Percentiles rank a stretch among this genome's conserved stretches.
Conservation (phyloP, 2,888 invertebrate genomes). For the Oegoconia quadripuncta region DNA sequence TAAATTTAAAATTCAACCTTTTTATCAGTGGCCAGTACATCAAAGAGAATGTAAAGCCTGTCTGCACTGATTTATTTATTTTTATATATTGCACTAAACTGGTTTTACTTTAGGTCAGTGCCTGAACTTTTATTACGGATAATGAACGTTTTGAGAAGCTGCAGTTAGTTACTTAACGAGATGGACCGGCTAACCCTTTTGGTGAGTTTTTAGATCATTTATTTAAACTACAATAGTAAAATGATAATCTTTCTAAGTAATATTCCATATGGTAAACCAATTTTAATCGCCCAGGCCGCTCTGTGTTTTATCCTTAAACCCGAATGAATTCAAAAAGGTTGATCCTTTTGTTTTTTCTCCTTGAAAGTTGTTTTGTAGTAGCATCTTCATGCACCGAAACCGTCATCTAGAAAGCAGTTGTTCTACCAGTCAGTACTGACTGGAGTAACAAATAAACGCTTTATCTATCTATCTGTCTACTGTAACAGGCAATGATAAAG, state of each 20-base stretch:
- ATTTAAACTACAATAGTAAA: background rate
- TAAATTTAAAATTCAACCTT: conserved; percentile 16
- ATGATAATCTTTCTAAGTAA: background rate
- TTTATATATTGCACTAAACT: conserved; percentile 28
- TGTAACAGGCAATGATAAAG: too few relatives aligned
- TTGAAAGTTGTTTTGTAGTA: too few relatives aligned
- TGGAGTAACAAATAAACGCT: too few relatives aligned
- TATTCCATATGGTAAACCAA: too few relatives aligned
- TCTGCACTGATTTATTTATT: conserved; percentile 17
- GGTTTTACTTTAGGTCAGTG: conserved; percentile 44
- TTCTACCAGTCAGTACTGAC: too few relatives aligned
- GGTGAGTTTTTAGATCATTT: conserved; percentile 28
- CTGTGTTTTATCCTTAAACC: too few relatives aligned
- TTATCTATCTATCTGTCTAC: too few relatives aligned
- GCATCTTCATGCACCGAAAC: too few relatives aligned
- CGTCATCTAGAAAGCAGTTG: too few relatives aligned
- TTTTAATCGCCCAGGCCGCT: too few relatives aligned
- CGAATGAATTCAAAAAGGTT: too few relatives aligned
- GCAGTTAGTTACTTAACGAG: conserved; percentile 19
- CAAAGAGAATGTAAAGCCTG: conserved; percentile 20
- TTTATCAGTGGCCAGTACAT: conserved; percentile 2
- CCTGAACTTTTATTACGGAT: conserved; percentile 28
- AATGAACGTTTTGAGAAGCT: conserved; percentile 45
- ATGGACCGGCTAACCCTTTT: conserved; percentile 30
- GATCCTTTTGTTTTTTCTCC: too few relatives aligned